Conservation (phyloP, 2,113 vertebrate species). For the Trinectes maculatus region DNA sequence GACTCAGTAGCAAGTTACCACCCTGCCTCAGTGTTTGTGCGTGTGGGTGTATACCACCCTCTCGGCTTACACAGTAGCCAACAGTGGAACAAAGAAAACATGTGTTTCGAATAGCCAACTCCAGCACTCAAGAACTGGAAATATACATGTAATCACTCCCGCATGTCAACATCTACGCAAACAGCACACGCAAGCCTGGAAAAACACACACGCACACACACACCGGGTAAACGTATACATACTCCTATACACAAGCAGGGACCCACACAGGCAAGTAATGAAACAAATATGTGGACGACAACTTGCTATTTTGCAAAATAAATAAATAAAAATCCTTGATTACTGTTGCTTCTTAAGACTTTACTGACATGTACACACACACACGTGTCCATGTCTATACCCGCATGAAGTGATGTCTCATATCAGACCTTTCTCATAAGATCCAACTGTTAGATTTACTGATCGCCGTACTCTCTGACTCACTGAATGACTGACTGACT, state of each 20-base stretch:
- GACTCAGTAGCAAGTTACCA: constrained; percentile 70
- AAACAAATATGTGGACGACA: constrained; percentile 38
- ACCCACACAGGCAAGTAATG: constrained; percentile 47
- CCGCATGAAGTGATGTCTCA: not conserved
- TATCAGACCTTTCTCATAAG: constrained; percentile 23
- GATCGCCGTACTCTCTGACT: constrained; percentile 5
- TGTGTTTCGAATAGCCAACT: constrained; percentile 72
- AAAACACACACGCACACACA: constrained; percentile 5
- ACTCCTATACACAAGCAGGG: constrained; percentile 9
- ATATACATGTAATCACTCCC: constrained; percentile 72
- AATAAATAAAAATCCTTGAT: constrained; percentile 31
- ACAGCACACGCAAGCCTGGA: constrained; percentile 16
- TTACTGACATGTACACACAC: constrained; percentile 6
- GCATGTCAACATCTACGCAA: constrained; percentile 62
- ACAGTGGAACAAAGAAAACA: constrained; percentile 70
- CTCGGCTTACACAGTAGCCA: constrained; percentile 77
- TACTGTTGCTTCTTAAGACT: constrained; percentile 24
- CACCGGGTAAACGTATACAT: constrained; percentile 1
- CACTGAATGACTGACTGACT: constrained; percentile 27
- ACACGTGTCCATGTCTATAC: not conserved
- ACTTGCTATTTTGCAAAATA: constrained; percentile 39
- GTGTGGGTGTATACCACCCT: constrained; percentile 65
- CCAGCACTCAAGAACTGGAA: constrained; percentile 57
- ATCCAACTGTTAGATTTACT: constrained; percentile 31
- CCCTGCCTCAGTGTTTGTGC: constrained; percentile 52